Percentiles rank a stretch among this genome's conserved stretches.
Evolutionary conservation across 2,888 invertebrate species (phyloP).

Genomic region (Torymus aiolomorphi): DNA sequence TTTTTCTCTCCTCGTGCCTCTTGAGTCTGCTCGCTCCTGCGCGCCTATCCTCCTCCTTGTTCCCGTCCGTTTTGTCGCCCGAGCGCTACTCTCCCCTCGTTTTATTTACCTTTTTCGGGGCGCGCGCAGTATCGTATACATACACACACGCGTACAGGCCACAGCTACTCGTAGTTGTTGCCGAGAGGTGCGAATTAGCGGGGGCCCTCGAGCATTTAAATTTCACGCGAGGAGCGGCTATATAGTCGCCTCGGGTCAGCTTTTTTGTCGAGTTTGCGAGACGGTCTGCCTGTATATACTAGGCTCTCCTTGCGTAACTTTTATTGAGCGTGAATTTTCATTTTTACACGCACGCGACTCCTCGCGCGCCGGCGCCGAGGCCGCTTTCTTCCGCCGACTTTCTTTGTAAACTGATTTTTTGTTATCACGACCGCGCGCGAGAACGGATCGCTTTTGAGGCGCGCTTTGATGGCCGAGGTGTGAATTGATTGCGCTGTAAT

Average conservation of each 20-base stretch:
- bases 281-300: not conserved
- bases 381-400: conserved; percentile 15
- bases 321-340: conserved; percentile 37
- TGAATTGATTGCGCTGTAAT: conserved; percentile 41
- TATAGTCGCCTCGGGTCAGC: not conserved
- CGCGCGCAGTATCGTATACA: too few relatives aligned
- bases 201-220: conserved; percentile 10
- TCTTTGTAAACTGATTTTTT: conserved; percentile 33
- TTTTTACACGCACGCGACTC: not conserved
- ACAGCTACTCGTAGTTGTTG: not conserved
- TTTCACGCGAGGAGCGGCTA: not conserved
- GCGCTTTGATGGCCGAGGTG: conserved; percentile 28
- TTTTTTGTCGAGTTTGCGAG: not conserved
- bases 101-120: too few relatives aligned
- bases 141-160: too few relatives aligned
- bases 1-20: not conserved
- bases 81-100: too few relatives aligned
- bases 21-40: not conserved
- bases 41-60: not conserved
- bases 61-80: not conserved
- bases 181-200: conserved; percentile 36
- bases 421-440: not conserved
- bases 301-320: conserved; percentile 36
- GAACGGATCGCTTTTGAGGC: not conserved
- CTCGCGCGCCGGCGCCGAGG: too few relatives aligned